phyloP scores from a whole-genome alignment of 1,140 invertebrate genomes.

The Drosophila sp. region DNA sequence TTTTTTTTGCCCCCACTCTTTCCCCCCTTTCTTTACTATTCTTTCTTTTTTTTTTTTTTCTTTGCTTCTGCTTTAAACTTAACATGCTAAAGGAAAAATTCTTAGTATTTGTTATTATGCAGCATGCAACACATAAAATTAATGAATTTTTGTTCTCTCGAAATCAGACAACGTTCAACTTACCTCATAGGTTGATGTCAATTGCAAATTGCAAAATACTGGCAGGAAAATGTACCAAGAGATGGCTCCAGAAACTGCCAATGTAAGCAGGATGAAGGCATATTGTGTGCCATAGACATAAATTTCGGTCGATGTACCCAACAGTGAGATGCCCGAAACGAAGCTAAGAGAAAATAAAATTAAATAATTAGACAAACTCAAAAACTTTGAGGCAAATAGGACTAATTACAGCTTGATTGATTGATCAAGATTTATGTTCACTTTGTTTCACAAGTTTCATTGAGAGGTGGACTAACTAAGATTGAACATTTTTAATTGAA shows the following conservation, averaged over 20 bases:
- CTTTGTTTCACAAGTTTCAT: constrained; percentile 9
- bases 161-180: constrained; percentile 53
- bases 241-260: constrained; percentile 87
- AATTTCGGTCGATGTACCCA: constrained; percentile 93
- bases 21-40: background rate
- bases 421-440: constrained; percentile 42
- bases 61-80: background rate
- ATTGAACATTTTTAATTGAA: background rate
- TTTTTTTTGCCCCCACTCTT: background rate
- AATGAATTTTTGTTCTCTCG: constrained; percentile 13
- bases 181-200: constrained; percentile 94
- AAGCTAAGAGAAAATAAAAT: constrained; percentile 85
- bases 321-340: constrained; percentile 92
- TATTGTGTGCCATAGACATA: constrained; percentile 92
- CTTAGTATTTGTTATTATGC: constrained; percentile 53
- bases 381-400: constrained; percentile 22
- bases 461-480: background rate
- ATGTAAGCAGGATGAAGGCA: constrained; percentile 86
- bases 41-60: background rate
- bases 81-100: constrained; percentile 13
- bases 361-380: constrained; percentile 31
- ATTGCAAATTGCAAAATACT: constrained; percentile 91
- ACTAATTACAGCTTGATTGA: constrained; percentile 48
- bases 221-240: constrained; percentile 91
- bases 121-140: constrained; percentile 44